Evolutionary conservation across 2,113 vertebrate species (phyloP), one percentile per base, ranked within the genome.

Genomic region (Pipa parva): DNA sequence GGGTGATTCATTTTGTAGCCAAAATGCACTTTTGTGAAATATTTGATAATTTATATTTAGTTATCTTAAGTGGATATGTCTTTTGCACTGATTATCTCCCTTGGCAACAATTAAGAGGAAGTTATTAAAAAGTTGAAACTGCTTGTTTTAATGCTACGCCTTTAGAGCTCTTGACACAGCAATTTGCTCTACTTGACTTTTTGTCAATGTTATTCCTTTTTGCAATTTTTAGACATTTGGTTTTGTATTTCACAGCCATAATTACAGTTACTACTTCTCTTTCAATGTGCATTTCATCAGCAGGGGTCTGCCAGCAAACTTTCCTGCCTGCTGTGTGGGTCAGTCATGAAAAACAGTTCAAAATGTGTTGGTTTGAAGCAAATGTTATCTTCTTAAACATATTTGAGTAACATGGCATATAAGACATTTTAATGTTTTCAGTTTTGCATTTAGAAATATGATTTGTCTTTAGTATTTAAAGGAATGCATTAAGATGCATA

Each of bases 161-260:
- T 42, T 13, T 42, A 42, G 39, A n/a, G 39, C 39, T 42, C 39
- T 42, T 42, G 13, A 42, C 39, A 42, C 39, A 15, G 39, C 39
- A 42, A 42, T 42, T 42, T 18, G 39, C 39, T 42, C 39, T 42
- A 42, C 39, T 42, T 42, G 39, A 42, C 39, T 42, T 42, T 42
- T 42, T 42, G 39, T 42, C 39, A 42, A 15, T 42, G 37, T 42
- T 42, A 42, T 42, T 42, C n/a, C 39, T 42, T 42, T 42, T 42
- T 42, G 15, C 39, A 9, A 5, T 6, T 42, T 42, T 42, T 42
- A 42, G 39, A 42, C 17, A 42, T 42, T 18, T 42, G 39, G 39
- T 17, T 42, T 42, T 42, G 39, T 42, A 42, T 42, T n/a, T 42
- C 15, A 42, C 39, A 42, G 39, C 13, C 39, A 42, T 42, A 42